Evolutionary conservation across 1,140 invertebrate species (phyloP), one percentile per base, ranked within the genome.

Genomic region (Stegodyphus mimosarum): DNA sequence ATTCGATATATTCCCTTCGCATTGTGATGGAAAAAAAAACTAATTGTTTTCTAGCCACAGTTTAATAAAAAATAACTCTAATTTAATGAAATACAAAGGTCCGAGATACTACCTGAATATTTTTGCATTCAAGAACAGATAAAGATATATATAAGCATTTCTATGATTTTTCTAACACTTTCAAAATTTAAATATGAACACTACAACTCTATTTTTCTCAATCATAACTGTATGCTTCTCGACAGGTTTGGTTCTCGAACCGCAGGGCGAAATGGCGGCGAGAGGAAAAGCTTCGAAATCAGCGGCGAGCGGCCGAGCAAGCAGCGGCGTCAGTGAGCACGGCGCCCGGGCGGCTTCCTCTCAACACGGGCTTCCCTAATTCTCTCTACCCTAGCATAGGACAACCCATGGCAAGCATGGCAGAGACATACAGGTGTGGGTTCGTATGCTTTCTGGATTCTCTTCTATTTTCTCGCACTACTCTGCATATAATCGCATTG

Each of bases 201-300:
- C 1, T 33, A 33, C 1, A 33, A 3, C 33, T 33, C 33, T 33
- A 33, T 33, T 33, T 33, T 33, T 33, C 33, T 33, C 33, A 33
- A 33, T 3, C 33, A 33, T 33, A 33, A 33, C 3, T 33, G 3
- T 33, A 1, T 33, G 33, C 33, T 10, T 50, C 7, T n/a, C 18
- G 88, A 17, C 92, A 98, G 96, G 96, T 98, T 52, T 99, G 98
- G 98, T 99, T 99, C 92, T 98, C 96, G 69, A 99, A 99, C 92
- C 94, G 98, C 75, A 93, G 98, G 72, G 98, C 98, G 86, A 99
- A 99, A 92, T 99, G 97, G 97, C 93, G 98, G 70, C 93, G 98
- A 6, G 98, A 99, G 90, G 98, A 99, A 90, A 99, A 99, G 90
- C 92, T 92, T 60, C 89, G 92, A n/a, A 91, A 91, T 78, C 91